Evolutionary conservation across 2,113 vertebrate species (phyloP).

Genomic region (Sardina pilchardus): DNA sequence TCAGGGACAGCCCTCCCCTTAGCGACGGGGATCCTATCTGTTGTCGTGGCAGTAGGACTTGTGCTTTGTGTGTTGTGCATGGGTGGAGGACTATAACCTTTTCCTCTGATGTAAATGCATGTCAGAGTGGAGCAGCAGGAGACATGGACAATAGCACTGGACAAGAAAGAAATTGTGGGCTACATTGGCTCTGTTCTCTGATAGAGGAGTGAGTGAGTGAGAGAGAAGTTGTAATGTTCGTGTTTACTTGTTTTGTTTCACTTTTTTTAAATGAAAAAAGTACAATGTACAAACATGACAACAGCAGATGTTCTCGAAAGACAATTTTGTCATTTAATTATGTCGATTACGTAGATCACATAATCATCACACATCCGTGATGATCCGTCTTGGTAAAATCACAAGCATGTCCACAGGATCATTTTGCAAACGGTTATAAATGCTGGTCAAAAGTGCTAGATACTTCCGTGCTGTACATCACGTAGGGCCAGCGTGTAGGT

Average conservation of each 20-base stretch:
- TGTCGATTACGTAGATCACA: background rate
- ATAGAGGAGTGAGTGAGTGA: background rate
- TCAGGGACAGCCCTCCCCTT: conserved; percentile 44
- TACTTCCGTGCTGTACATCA: too few relatives aligned
- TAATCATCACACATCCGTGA: background rate
- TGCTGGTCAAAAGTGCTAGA: too few relatives aligned
- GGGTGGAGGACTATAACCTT: background rate
- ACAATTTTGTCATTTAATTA: background rate
- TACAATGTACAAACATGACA: background rate
- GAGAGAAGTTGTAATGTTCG: background rate
- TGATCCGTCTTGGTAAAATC: background rate
- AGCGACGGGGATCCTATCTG: conserved; percentile 41
- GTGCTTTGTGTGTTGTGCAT: background rate
- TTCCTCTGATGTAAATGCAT: conserved; percentile 10
- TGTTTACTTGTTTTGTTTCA: background rate
- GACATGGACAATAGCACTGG: background rate
- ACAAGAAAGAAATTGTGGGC: background rate
- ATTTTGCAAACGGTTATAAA: too few relatives aligned
- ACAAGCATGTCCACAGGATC: too few relatives aligned
- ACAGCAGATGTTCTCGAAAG: background rate
- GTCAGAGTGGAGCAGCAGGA: background rate
- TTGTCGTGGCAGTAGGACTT: conserved; percentile 31
- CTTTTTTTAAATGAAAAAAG: background rate
- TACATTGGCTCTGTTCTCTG: background rate
- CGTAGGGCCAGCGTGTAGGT: too few relatives aligned